These are phyloP conservation scores for Daboia siamensis DNA, from an alignment of 2,113 vertebrate species.

Conservation along the genomic window DNA sequence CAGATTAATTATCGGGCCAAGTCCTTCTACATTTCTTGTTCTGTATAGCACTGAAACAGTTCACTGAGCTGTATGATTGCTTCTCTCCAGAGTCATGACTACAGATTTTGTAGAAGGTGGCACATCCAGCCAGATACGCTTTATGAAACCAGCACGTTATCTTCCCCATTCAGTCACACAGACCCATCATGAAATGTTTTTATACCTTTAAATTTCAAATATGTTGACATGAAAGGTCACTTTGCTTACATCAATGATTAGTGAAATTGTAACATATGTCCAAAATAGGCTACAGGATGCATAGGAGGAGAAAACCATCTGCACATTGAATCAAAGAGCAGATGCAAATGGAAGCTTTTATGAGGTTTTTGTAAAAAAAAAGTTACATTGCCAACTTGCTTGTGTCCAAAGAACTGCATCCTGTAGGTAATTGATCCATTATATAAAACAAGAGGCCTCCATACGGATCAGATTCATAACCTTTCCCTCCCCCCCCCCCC, in stretches of 20 bases:
- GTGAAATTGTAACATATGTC: background rate
- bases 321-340: background rate
- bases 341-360: background rate
- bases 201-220: background rate
- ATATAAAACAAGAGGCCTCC: background rate
- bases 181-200: background rate
- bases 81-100: background rate
- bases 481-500: no score
- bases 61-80: constrained; percentile 6
- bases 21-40: constrained; percentile 1
- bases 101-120: background rate
- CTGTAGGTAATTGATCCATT: background rate
- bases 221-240: background rate
- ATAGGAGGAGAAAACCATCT: background rate
- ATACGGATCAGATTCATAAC: background rate
- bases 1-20: constrained; percentile 3
- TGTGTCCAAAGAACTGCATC: background rate
- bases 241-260: background rate
- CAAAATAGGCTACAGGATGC: background rate
- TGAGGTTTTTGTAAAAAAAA: background rate
- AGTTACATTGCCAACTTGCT: background rate
- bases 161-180: background rate
- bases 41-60: background rate
- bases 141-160: background rate
- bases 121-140: background rate